Evolutionary conservation across 2,888 invertebrate species (phyloP), one percentile per base, ranked within the genome.

Genomic region (Chironomus tentans): DNA sequence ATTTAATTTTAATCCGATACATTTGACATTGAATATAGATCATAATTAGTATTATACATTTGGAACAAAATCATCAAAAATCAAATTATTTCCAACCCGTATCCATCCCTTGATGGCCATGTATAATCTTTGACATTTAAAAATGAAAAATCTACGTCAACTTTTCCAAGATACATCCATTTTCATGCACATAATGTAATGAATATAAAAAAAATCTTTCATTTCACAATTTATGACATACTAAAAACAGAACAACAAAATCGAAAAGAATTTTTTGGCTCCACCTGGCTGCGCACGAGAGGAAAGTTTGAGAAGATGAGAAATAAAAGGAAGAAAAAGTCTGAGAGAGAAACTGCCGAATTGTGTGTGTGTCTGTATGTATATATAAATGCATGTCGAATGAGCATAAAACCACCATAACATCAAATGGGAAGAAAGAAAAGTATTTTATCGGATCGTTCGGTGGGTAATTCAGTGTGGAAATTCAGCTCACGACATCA

Each of bases 361-460:
- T 56, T 56, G n/a, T 38, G 38, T 38, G n/a, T 38, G 38, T 28
- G 28, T n/a, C n/a, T 28, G 28, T 38, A 10, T 38, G 10, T 38
- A 10, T 38, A 10, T 38, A 38, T 38, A 10, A 38, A 38, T 38
- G 38, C 38, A 18, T n/a, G 56, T 56, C 56, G 56, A 56, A 56
- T 56, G 56, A 56, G 68, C 68, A 68, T 12, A 73, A 73, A 73
- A 50, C 71, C 71, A 71, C 56, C 71, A 47, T 47, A 70, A 70
- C 70, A 70, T n/a, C 56, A 56, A 18, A 38, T 38, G 38, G 38
- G 10, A 38, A 38, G 38, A 15, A 56, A 70, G 28, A 71, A 71
- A 73, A 73, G 72, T 73, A 62, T 73, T 73, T 73, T 73, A 73
- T 73, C 72, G 72, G 72, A 62, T 73, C 72, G 72, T 73, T 73